Evolutionary conservation across 2,113 vertebrate genomes (phyloP).

Genomic region (Marmota monax): DNA sequence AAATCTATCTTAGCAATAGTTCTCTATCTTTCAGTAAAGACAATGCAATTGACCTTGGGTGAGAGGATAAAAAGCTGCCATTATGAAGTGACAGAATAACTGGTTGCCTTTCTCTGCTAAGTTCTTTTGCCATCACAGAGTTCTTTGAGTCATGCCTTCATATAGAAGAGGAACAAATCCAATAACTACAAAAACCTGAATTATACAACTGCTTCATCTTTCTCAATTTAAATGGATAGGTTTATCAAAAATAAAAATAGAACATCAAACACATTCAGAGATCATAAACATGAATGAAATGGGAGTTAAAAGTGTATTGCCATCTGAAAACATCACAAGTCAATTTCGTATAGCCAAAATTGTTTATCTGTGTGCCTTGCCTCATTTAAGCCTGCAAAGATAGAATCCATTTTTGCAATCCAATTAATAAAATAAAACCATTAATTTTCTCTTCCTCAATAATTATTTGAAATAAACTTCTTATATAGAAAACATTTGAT

Average conservation of each 20-base stretch:
- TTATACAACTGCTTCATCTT: constrained; percentile 63
- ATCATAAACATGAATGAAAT: constrained; percentile 50
- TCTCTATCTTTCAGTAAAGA: constrained; percentile 83
- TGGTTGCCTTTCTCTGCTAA: constrained; percentile 64
- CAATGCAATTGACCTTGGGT: constrained; percentile 86
- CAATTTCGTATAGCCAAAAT: neutral
- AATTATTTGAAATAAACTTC: constrained; percentile 42
- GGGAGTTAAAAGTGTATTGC: constrained; percentile 35
- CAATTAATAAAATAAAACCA: neutral
- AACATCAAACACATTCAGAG: constrained; percentile 43
- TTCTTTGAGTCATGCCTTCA: constrained; percentile 67
- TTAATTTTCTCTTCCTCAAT: neutral
- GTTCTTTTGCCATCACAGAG: constrained; percentile 36
- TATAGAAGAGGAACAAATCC: constrained; percentile 58
- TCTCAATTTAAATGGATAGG: constrained; percentile 58
- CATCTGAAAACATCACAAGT: constrained; percentile 38
- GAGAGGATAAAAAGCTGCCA: constrained; percentile 80
- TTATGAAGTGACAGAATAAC: constrained; percentile 79
- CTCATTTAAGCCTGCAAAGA: constrained; percentile 3
- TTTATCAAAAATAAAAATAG: constrained; percentile 65
- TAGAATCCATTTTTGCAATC: neutral
- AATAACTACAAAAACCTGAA: constrained; percentile 61
- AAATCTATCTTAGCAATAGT: constrained; percentile 72
- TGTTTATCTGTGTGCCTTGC: neutral
- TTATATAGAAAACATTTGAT: constrained; percentile 26